Evolutionary conservation across 92 coral and sea anemone genomes (phyloP), one percentile per base, ranked within the genome.

Genomic region (Epizoanthus scotinus): DNA sequence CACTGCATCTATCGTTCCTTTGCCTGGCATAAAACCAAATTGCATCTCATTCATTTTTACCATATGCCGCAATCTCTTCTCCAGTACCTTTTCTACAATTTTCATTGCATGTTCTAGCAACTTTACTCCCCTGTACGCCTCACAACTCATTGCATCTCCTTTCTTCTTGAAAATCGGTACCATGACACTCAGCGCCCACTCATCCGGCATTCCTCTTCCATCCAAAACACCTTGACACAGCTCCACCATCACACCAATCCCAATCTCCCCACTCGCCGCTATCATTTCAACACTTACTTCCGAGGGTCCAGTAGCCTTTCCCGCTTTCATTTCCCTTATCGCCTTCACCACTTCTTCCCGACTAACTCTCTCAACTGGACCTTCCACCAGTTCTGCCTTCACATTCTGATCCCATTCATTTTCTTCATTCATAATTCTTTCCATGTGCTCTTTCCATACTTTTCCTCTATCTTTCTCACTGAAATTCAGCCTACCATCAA

Each of bases 261-360:
- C 49, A 21, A 28, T 25, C 38, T 81, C 84, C 59, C 78, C 84
- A 64, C 65, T 50, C 27, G 84, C 84, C 28, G 31, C 50, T 50
- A 81, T 44, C 84, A 81, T 81, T 55, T 81, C 84, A 8, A 67
- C 78, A 44, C 59, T 63, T 64, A 81, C 54, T 26, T 63, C 84
- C 38, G 84, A 81, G 38, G 78, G 77, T 15, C 85, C 85, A 36
- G 85, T 67, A 13, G 78, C 78, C 62, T 81, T 81, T 47, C 78
- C 78, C 18, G 31, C 22, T 60, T 81, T 81, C 78, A 68, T 81
- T 50, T 67, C 52, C 40, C 27, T 47, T 17, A 81, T 26, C 34
- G 78, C 78, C 40, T 64, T 15, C 22, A 64, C 47, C 60, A 71
- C 77, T 71, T 47, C 59, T 71, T 71, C 73, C 52, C 73, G 52